These are phyloP conservation scores for Ramphastos sulfuratus DNA, from an alignment of 2,113 vertebrate genomes.

Conservation along the genomic window DNA sequence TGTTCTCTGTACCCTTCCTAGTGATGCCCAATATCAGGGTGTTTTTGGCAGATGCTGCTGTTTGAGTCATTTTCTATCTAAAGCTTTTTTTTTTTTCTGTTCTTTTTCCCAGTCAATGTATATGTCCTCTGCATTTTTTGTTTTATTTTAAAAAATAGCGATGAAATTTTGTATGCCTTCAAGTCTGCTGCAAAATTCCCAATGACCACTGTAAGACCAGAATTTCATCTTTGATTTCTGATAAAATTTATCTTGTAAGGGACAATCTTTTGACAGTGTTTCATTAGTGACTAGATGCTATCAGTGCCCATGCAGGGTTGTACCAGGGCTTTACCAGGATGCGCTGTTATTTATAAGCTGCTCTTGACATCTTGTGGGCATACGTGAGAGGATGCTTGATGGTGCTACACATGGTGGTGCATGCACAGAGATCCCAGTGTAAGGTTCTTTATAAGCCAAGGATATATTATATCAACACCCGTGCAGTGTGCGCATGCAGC, in stretches of 20 bases:
- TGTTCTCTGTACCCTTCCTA: neutral
- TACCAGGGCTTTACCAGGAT: neutral
- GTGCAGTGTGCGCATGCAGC: neutral
- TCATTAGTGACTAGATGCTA: neutral
- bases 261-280: neutral
- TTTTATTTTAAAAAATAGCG: neutral
- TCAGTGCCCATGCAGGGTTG: neutral
- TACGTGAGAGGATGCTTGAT: neutral
- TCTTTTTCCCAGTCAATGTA: neutral
- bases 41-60: neutral
- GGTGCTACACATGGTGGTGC: neutral
- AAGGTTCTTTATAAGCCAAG: neutral
- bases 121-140: neutral
- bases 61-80: neutral
- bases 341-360: neutral
- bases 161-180: neutral
- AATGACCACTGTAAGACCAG: neutral
- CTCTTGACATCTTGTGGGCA: neutral
- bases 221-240: neutral
- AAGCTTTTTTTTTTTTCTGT: neutral
- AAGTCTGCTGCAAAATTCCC: neutral
- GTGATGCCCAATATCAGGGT: fast-evolving
- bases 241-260: neutral
- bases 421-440: neutral
- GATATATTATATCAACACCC: neutral